Base-by-base conservation (phyloP, 2,797 vertebrate species). In the Tarsius wallacei region DNA sequence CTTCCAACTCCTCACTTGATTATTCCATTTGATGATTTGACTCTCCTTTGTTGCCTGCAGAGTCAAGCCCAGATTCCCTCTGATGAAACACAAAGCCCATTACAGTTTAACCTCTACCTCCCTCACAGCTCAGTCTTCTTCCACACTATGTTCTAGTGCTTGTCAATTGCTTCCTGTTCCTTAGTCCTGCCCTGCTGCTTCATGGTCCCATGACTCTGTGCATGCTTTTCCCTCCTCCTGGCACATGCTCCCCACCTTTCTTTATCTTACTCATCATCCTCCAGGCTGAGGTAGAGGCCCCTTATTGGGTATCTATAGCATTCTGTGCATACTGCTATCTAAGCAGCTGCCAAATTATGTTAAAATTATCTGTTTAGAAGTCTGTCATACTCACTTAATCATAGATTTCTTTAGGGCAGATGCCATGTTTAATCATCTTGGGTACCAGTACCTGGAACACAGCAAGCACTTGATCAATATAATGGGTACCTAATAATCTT, bases 41-140 rank as follows among this genome's bases (percentile, higher is more conserved):
- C 70, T 83, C 51, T 59, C 31, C 33, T 70, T 87, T 89, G 8
- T 53, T 87, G 47, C 47, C 70, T 87, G 83, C n/a, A 64, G 70
- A 93, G 82, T 78, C 53, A 94, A 91, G 21, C 42, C 53, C 33
- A 93, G 28, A 83, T 87, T 70, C 55, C 51, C 51, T 93, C n/a
- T 77, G 31, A 4, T 33, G 33, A 63, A 76, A 64, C 33, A 36
- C 47, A 86, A 73, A 59, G 68, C 7, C 33, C 63, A 53, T 68
- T 64, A 64, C 36, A 81, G n/a, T n/a, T 71, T 95, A 83, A 28
- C 55, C 73, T n/a, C 66, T 87, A 16, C 36, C 74, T 89, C 73
- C 53, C 51, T 87, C 66, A 78, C 8, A 70, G 6, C 10, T 74
- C 78, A n/a, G 28, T 76, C n/a, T 78, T 66, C 66, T 74, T 47